Evolutionary conservation across 92 coral and sea anemone species (phyloP), one percentile per base, ranked within the genome.

Genomic region (Parazoanthus darwini): DNA sequence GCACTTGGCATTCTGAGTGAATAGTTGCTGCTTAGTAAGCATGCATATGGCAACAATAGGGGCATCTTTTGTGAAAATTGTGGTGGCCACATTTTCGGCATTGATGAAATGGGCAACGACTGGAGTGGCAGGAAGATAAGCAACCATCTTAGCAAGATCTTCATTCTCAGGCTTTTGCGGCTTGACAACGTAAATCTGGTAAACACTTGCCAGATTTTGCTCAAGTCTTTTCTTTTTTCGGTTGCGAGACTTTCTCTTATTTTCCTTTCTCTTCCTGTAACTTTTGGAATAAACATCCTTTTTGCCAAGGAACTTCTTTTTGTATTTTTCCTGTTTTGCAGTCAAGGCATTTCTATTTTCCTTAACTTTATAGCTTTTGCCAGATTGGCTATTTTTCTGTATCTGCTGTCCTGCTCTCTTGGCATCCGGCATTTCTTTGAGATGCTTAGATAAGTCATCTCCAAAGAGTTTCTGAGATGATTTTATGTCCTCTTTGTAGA

Each of bases 1-100:
- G 58, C 80, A 77, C 80, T 77, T 77, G 35, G 59, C 56, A 77
- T 35, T 43, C 22, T 76, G 51, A 42, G 78, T 74, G 37, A 74
- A 23, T 70, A 70, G 75, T 25, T 70, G 8, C 75, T 6, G 38
- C 35, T 70, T n/a, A n/a, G 25, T 8, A 25, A n/a, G 75, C n/a
- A n/a, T n/a, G n/a, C n/a, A n/a, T 58, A 0, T 3, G 66, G 66
- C 66, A 58, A 58, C 66, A 14, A 18, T 58, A 23, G 66, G 20
- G 66, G 23, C 23, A 58, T 58, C 66, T 18, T 18, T 58, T 4
- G 0, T 58, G 66, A 58, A 58, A 23, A 58, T 58, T 4, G 66
- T 58, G 23, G 66, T 23, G 23, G 66, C 66, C 18, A 58, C 66
- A 58, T 58, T 58, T 58, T 58, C 66, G 16, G 4, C 4, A 58